phyloP scores from a whole-genome alignment of 1,140 invertebrate genomes.

The Pseudomyrmex sp. region DNA sequence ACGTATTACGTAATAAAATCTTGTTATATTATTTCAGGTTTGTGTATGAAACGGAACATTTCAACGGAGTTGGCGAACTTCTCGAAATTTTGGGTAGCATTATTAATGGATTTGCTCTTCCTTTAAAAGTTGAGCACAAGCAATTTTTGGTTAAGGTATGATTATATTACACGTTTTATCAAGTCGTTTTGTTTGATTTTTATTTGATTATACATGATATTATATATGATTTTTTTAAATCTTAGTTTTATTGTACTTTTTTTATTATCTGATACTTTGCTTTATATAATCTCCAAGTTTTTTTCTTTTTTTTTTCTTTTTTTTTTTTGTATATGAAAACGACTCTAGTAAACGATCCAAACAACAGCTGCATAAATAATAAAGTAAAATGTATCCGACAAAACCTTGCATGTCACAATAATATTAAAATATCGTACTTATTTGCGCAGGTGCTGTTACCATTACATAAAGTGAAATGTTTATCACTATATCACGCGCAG shows the following conservation, averaged over 20 bases:
- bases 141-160: constrained; percentile 96
- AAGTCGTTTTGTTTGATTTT: no score
- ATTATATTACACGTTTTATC: background rate
- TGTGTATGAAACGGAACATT: constrained; percentile 99
- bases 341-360: background rate
- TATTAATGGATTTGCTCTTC: constrained; percentile 99
- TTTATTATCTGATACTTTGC: no score
- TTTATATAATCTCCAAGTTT: no score
- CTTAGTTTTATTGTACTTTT: no score
- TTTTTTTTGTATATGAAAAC: background rate
- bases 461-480: constrained; percentile 98
- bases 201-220: background rate
- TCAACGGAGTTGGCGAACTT: constrained; percentile 99
- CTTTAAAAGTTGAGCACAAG: constrained; percentile 98
- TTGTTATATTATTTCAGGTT: constrained; percentile 89
- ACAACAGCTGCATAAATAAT: background rate
- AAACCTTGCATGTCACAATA: background rate
- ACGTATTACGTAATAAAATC: constrained; percentile 69
- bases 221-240: background rate
- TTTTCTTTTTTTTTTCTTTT: background rate
- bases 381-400: background rate
- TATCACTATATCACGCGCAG: constrained; percentile 98
- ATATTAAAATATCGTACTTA: constrained; percentile 37
- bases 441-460: constrained; percentile 94
- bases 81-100: constrained; percentile 99